Evolutionary conservation across 2,113 vertebrate species (phyloP).

Genomic region (Oceanodroma tethys): DNA sequence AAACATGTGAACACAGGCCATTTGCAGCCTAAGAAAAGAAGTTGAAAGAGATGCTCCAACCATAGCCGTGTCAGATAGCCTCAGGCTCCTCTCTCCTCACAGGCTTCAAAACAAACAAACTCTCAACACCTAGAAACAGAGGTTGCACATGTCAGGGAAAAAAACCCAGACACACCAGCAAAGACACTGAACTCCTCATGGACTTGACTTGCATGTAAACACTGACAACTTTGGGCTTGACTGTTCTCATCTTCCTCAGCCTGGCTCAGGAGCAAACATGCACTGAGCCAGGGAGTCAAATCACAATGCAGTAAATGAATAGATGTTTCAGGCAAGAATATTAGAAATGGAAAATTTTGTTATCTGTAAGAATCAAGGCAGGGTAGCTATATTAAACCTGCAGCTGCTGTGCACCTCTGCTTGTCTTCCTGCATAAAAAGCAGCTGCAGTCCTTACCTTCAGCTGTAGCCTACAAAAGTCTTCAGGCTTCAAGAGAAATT

Average conservation of each 20-base stretch:
- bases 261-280: background rate
- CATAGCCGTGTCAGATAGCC: background rate
- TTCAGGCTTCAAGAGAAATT: background rate
- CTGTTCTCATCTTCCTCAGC: background rate
- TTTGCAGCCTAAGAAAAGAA: background rate
- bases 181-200: background rate
- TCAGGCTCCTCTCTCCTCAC: background rate
- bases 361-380: background rate
- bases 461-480: background rate
- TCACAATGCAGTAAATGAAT: background rate
- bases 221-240: background rate
- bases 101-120: slow-evolving; percentile 14
- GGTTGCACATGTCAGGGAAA: background rate
- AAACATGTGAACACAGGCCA: background rate
- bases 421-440: background rate
- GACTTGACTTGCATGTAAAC: background rate
- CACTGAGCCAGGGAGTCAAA: background rate
- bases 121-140: slow-evolving; percentile 34
- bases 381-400: slow-evolving; percentile 1
- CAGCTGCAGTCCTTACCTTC: background rate
- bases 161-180: background rate
- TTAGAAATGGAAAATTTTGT: background rate
- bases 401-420: background rate
- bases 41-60: slow-evolving; percentile 35
- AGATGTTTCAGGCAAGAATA: background rate